These are phyloP conservation scores for Erpornis zantholeuca DNA, from an alignment of 2,113 vertebrate species.

Conservation along the genomic window DNA sequence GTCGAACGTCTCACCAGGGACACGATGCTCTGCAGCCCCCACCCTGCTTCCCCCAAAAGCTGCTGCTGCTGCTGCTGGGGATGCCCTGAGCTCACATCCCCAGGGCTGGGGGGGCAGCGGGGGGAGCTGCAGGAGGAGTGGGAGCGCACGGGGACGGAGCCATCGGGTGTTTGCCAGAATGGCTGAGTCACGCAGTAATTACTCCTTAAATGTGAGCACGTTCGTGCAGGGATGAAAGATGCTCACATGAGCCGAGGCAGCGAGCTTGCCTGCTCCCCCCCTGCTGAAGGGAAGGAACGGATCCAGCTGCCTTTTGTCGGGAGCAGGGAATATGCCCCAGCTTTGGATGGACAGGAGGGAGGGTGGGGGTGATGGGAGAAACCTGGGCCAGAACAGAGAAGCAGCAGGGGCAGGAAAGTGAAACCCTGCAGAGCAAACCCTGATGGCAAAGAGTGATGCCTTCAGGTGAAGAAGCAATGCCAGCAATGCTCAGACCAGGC, in stretches of 20 bases:
- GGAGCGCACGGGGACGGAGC: neutral
- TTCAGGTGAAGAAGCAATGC: neutral
- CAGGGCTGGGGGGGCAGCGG: accelerated
- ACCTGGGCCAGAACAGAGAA: neutral
- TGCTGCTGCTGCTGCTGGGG: neutral
- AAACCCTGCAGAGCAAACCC: neutral
- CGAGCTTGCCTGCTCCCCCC: neutral
- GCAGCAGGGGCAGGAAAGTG: neutral
- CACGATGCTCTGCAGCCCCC: neutral
- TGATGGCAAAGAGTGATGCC: neutral
- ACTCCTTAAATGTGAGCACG: neutral
- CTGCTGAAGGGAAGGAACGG: neutral
- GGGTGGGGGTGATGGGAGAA: accelerated
- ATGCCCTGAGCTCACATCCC: neutral
- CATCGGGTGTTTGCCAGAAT: neutral
- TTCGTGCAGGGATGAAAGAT: slow-evolving; percentile 6
- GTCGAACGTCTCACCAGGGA: accelerated
- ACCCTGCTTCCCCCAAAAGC: neutral
- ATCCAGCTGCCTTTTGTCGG: neutral
- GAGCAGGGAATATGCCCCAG: neutral
- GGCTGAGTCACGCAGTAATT: slow-evolving; percentile 13
- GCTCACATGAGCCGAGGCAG: neutral
- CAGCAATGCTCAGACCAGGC: neutral
- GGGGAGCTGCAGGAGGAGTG: neutral
- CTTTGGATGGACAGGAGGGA: neutral